These are phyloP conservation scores for Tenthredo mesomela DNA, from an alignment of 2,888 invertebrate species.

Conservation along the genomic window DNA sequence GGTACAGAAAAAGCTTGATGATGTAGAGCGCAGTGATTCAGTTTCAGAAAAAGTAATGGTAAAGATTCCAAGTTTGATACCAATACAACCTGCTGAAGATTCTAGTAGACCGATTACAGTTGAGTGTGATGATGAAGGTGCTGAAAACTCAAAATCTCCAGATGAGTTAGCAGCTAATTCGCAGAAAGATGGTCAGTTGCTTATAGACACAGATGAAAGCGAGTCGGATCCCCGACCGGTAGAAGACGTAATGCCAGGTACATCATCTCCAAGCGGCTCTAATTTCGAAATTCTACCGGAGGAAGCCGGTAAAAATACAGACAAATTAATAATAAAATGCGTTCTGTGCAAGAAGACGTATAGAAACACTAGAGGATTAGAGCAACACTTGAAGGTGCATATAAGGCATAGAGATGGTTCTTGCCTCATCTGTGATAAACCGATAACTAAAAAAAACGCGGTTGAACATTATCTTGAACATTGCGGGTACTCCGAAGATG, in stretches of 20 bases:
- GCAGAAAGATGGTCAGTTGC: background rate
- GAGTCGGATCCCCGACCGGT: background rate
- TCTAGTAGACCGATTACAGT: background rate
- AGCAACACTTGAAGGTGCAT: slow-evolving; percentile 17
- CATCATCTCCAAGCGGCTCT: background rate
- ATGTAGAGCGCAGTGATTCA: background rate
- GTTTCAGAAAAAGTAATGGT: background rate
- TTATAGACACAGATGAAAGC: background rate
- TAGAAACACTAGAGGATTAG: background rate
- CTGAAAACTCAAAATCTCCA: background rate
- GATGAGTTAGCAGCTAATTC: background rate
- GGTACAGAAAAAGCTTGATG: background rate
- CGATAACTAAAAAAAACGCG: background rate
- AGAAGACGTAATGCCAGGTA: background rate
- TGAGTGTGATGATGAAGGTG: background rate
- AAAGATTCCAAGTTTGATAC: no score
- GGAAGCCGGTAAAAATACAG: background rate
- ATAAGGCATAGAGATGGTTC: background rate
- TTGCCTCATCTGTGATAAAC: slow-evolving; percentile 34
- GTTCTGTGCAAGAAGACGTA: background rate
- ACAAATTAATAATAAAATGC: background rate
- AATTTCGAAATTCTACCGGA: background rate
- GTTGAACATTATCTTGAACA: slow-evolving; percentile 27
- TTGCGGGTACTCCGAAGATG: background rate
- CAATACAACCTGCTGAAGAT: background rate